Evolutionary conservation across 2,797 vertebrate species (phyloP), one percentile per base, ranked within the genome.

Genomic region (Microctenopoma steveboyesi): DNA sequence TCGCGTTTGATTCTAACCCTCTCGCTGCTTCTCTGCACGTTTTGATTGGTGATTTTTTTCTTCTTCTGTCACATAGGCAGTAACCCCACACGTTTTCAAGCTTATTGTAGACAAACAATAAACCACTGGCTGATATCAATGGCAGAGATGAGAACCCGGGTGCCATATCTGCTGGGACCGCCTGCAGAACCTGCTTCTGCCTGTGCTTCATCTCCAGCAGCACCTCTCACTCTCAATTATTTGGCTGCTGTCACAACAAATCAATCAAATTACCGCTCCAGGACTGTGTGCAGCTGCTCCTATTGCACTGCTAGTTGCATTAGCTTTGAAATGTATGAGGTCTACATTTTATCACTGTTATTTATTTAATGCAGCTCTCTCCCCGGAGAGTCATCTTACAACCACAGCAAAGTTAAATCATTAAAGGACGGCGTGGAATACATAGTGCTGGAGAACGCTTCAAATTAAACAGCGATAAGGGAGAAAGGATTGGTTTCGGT

Each of bases 191-290:
- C 91, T 94, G 94, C 93, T 93, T 95, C 89, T 90, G 90, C 90
- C 91, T 92, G 92, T 92, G 92, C 94, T 95, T 95, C 95, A 95
- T 96, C 96, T 96, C 89, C 92, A 90, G 92, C 95, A 95, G 96
- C 96, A 98, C 96, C 96, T 98, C 96, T 99, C 97, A 97, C 95
- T 99, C 97, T 97, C 96, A 98, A 98, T 98, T 98, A 98, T 96
- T 96, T 96, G 95, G 94, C 94, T 96, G 93, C 96, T 97, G 98
- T 98, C 97, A 98, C 96, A 98, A 97, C 96, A 98, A 97, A 98
- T 99, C 97, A 97, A 98, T 99, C 97, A 98, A 97, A 98, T 99
- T 99, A 98, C 86, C 93, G 94, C 92, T 92, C 91, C 90, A 93
- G 94, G 94, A 96, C 95, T 95, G 96, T 94, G 92, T 94, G 95